phyloP scores from a whole-genome alignment of 35 echinoderm and acorn worm species.

The Ophiothrix spiculata region DNA sequence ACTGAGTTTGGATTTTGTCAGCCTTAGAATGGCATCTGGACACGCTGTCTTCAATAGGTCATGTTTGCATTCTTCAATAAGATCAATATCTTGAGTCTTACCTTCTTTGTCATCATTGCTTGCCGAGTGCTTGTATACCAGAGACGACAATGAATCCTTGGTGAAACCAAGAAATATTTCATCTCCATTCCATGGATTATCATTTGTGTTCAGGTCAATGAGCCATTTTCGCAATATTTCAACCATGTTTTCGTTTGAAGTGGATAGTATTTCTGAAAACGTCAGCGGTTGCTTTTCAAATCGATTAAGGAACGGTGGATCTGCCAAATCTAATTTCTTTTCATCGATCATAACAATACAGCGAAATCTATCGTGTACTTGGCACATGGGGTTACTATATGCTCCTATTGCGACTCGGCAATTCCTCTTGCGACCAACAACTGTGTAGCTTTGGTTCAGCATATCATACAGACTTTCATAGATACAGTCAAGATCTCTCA shows the following conservation, averaged over 20 bases:
- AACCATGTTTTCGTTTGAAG: neutral
- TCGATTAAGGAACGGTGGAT: constrained; percentile 37
- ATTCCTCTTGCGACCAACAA: constrained; percentile 18
- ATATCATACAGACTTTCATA: constrained; percentile 43
- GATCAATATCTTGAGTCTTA: neutral
- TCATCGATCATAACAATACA: constrained; percentile 34
- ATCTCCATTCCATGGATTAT: neutral
- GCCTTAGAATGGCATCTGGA: constrained; percentile 33
- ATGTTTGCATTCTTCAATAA: constrained; percentile 20
- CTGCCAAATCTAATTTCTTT: constrained; percentile 10
- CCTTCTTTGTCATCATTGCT: too few species aligned
- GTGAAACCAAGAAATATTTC: constrained; percentile 19
- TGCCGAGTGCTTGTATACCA: neutral
- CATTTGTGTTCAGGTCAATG: neutral
- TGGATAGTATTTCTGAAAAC: constrained; percentile 4
- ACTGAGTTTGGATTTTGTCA: neutral
- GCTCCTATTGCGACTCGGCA: constrained; percentile 32
- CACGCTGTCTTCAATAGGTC: constrained; percentile 14
- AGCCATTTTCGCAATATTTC: neutral
- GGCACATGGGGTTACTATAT: constrained; percentile 41
- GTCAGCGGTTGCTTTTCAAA: constrained; percentile 34
- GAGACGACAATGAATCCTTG: constrained; percentile 22
- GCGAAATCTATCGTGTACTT: constrained; percentile 20
- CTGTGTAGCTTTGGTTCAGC: constrained; percentile 37
- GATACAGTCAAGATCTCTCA: constrained; percentile 24